Evolutionary conservation across 2,888 invertebrate species (phyloP).

Genomic region (Pheosia gnoma): DNA sequence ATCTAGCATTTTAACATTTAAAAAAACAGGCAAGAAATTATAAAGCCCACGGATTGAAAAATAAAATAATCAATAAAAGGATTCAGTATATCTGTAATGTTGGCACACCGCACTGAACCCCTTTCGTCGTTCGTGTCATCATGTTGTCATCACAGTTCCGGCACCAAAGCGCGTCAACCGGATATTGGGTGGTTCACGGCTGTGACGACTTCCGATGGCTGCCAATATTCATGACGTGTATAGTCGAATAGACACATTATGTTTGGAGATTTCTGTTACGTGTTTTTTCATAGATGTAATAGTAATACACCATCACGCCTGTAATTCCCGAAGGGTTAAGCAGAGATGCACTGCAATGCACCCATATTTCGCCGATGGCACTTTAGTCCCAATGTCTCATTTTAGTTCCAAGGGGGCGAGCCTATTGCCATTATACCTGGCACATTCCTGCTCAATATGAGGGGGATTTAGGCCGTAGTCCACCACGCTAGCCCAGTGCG

Average conservation of each 20-base stretch:
- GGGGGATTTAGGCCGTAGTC: too few species aligned
- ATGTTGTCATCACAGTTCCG: conserved; percentile 40
- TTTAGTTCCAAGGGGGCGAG: too few species aligned
- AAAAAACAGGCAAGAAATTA: neutral
- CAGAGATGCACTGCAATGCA: too few species aligned
- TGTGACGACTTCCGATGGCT: conserved; percentile 57
- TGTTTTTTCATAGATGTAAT: too few species aligned
- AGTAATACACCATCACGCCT: too few species aligned
- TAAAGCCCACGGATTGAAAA: neutral
- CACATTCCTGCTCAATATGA: too few species aligned
- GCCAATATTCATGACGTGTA: conserved; percentile 29
- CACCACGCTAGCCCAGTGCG: neutral
- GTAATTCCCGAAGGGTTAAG: too few species aligned
- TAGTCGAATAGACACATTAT: conserved; percentile 5
- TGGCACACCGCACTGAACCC: conserved; percentile 2
- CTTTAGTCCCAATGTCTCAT: too few species aligned
- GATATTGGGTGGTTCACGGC: conserved; percentile 64
- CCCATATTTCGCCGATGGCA: too few species aligned
- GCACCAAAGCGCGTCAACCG: conserved; percentile 44
- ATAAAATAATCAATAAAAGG: neutral
- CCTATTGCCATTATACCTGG: too few species aligned
- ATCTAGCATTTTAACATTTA: too few species aligned
- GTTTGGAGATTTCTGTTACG: neutral
- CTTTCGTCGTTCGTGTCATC: conserved; percentile 24
- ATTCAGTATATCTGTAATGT: neutral